Base-by-base conservation (phyloP, 2,888 invertebrate species). In the Tachina fera region DNA sequence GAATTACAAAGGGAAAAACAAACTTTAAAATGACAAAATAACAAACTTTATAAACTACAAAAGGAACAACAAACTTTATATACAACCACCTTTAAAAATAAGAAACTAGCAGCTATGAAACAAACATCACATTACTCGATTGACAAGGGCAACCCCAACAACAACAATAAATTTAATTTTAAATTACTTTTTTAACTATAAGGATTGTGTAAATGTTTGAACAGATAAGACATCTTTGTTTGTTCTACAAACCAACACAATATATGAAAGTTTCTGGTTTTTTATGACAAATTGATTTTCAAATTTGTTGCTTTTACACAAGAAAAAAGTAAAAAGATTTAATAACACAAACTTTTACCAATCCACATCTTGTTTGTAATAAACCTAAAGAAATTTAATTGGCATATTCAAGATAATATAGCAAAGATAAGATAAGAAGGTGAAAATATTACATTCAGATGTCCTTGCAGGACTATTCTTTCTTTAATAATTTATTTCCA, bases 151-250 rank as follows among this genome's bases (percentile, higher is more conserved):
- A 53, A 13, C 31, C 13, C 39, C 39, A 39, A 49, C 4, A 77
- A 22, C 49, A 49, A 22, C 49, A 49, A 16, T 45, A 41, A 41
- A 16, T 56, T n/a, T 63, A 43, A 49, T 68, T 77, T 60, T 19
- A 77, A 49, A 58, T 49, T 68, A 41, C 31, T 78, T 61, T 78
- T 61, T 22, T 39, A 63, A 43, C 16, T 51, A 60, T 39, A 31
- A 61, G 41, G 10, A 61, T 61, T 63, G 51, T 11, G 51, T 43
- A 61, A 53, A 43, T 75, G 0, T 74, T 74, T 74, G 14, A 74
- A 19, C 11, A 13, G 10, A 41, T 61, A 16, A 13, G 41, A 68
- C 16, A 16, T 53, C 41, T 51, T n/a, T 51, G 39, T 16, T 16
- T 16, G 39, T 16, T 41, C 9, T 61, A 45, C 31, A 45, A 43